Evolutionary conservation across 2,797 vertebrate species (phyloP), one percentile per base, ranked within the genome.

Genomic region (Cynodonichthys magdalenae): DNA sequence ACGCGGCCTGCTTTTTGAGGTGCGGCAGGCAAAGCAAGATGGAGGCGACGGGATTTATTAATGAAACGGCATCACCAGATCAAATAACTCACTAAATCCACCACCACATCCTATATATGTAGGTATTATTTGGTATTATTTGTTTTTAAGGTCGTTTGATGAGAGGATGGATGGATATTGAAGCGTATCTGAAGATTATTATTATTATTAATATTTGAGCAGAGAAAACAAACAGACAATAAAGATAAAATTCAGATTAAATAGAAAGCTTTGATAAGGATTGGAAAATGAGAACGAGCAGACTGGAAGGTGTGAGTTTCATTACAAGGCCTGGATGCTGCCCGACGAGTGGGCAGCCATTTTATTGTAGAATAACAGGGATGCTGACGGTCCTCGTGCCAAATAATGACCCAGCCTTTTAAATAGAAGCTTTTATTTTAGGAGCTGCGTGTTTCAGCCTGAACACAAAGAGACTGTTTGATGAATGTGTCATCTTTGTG

Each of bases 1-100:
- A 91, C 86, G 81, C 74, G 87, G 87, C 83, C 84, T 82, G 71
- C 27, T 85, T 79, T 79, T 80, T 79, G 87, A 90, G 89, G 86
- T 80, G 89, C 86, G 91, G 89, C 86, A 87, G 74, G 69, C 69
- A 19, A 34, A 66, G 77, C 78, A 88, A 90, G 88, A 91, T 92
- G 90, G 90, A 88, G 80, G 85, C 71, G 53, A 45, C 69, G 72
- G 46, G 83, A 84, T 87, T 87, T 82, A 86, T 47, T 2, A 15
- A 29, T 3, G 5, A 20, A 59, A 5, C 15, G 50, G 0, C 57
- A 1, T 1, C 18, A 0, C 28, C 15, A 17, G 15, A 39, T 11
- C 4, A 6, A 4, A 0, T 17, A 17, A 1, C 41, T n/a, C 0
- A 17, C 10, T 3, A 7, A 15, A 50, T 58, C n/a, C 0, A 15